Percentiles rank a stretch among this genome's conserved stretches.
These are phyloP conservation scores for Drosophila limbata DNA, from an alignment of 2,888 invertebrate genomes.

Conservation along the genomic window DNA sequence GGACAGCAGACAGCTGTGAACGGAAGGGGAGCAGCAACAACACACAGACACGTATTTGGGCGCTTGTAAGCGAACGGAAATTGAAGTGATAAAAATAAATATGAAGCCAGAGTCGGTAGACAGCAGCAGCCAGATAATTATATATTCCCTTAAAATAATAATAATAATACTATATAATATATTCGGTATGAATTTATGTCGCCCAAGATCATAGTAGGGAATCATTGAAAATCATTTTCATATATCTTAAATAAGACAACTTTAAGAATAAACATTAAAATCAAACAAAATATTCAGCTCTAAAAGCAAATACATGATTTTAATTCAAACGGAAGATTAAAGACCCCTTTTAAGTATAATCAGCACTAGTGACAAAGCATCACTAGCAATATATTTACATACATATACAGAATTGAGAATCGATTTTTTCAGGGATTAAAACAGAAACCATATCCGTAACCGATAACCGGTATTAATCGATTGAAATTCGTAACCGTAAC, in stretches of 20 bases:
- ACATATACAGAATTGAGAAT: too few relatives aligned
- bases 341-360: too few relatives aligned
- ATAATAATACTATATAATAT: slow-evolving; percentile 10
- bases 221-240: not conserved
- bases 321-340: too few relatives aligned
- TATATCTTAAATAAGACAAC: not conserved
- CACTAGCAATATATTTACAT: too few relatives aligned
- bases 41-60: slow-evolving; percentile 24
- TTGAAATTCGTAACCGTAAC: too few relatives aligned
- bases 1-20: slow-evolving; percentile 30
- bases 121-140: slow-evolving; percentile 53
- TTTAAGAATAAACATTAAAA: not conserved
- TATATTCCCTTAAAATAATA: slow-evolving; percentile 47
- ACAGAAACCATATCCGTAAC: too few relatives aligned
- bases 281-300: not conserved
- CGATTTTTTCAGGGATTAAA: too few relatives aligned
- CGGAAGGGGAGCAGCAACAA: slow-evolving; percentile 35
- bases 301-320: not conserved
- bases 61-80: slow-evolving; percentile 70
- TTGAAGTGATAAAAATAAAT: slow-evolving; percentile 79
- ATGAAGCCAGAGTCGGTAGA: slow-evolving; percentile 62
- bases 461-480: too few relatives aligned
- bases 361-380: too few relatives aligned
- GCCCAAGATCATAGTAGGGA: slow-evolving; percentile 24
- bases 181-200: slow-evolving; percentile 14